phyloP scores from a whole-genome alignment of 1,140 invertebrate species.

The Psilanteris sp. region DNA sequence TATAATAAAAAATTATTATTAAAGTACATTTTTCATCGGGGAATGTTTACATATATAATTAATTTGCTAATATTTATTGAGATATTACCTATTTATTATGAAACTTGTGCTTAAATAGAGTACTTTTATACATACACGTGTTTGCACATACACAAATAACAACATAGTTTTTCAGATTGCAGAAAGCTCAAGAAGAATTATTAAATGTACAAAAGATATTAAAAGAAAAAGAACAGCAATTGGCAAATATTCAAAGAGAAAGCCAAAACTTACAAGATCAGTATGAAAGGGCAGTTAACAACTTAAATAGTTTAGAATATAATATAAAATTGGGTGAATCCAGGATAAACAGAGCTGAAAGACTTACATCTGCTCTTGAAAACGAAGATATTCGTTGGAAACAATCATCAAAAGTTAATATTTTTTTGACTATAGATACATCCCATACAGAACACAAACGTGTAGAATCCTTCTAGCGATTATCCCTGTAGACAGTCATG shows the following conservation, averaged over 20 bases:
- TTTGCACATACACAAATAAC: too few relatives aligned
- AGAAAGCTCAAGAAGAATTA: conserved; percentile 86
- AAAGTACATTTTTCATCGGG: too few relatives aligned
- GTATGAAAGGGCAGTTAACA: conserved; percentile 82
- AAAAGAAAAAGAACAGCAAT: conserved; percentile 88
- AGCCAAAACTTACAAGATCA: conserved; percentile 85
- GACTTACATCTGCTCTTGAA: conserved; percentile 89
- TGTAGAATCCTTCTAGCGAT: too few relatives aligned
- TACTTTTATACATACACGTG: too few relatives aligned
- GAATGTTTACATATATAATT: too few relatives aligned
- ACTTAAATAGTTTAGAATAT: conserved; percentile 82
- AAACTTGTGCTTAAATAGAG: too few relatives aligned
- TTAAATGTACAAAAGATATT: conserved; percentile 87
- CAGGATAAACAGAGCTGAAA: conserved; percentile 88
- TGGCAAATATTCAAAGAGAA: conserved; percentile 86
- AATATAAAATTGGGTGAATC: conserved; percentile 87
- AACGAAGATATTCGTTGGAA: conserved; percentile 92
- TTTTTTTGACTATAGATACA: too few relatives aligned
- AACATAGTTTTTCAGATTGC: conserved; percentile 82
- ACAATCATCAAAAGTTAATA: conserved; percentile 76
- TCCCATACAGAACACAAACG: too few relatives aligned
- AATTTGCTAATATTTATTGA: too few relatives aligned
- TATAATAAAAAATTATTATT: too few relatives aligned
- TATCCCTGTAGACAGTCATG: too few relatives aligned
- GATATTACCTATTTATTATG: too few relatives aligned